These are phyloP conservation scores for Saimiri boliviensis DNA, from an alignment of 2,113 vertebrate species.

Conservation along the genomic window DNA sequence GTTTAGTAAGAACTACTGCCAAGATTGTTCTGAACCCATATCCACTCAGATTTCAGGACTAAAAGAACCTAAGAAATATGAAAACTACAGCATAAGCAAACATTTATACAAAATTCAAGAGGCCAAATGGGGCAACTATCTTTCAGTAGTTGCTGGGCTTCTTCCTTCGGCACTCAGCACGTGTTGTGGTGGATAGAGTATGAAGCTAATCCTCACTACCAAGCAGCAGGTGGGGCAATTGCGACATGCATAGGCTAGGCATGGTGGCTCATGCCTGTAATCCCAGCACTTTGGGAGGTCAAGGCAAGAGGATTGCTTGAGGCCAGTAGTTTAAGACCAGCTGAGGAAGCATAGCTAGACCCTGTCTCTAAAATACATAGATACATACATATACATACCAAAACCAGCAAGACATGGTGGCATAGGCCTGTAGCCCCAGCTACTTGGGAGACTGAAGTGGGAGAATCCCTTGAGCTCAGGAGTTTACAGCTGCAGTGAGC, in stretches of 20 bases:
- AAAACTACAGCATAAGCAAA: neutral
- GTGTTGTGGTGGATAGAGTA: accelerated
- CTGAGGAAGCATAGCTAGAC: too few relatives aligned
- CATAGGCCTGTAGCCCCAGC: too few relatives aligned
- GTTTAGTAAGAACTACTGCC: neutral
- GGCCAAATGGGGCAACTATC: neutral
- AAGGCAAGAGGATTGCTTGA: too few relatives aligned
- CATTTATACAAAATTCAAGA: neutral
- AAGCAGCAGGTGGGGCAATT: neutral
- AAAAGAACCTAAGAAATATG: neutral
- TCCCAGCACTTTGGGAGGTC: too few relatives aligned
- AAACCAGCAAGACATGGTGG: too few relatives aligned
- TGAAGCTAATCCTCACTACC: neutral
- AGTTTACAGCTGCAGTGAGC: too few relatives aligned
- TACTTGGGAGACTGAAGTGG: too few relatives aligned
- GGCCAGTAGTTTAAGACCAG: too few relatives aligned
- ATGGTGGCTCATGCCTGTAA: too few relatives aligned
- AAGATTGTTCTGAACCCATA: neutral
- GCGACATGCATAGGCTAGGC: neutral
- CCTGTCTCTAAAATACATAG: too few relatives aligned
- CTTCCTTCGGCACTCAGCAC: neutral
- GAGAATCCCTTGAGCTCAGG: too few relatives aligned
- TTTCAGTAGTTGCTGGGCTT: neutral
- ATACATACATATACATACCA: too few relatives aligned
- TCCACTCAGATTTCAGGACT: neutral